Evolutionary conservation across 2,797 vertebrate species (phyloP), one percentile per base, ranked within the genome.

Genomic region (Rhinichthys osculus): DNA sequence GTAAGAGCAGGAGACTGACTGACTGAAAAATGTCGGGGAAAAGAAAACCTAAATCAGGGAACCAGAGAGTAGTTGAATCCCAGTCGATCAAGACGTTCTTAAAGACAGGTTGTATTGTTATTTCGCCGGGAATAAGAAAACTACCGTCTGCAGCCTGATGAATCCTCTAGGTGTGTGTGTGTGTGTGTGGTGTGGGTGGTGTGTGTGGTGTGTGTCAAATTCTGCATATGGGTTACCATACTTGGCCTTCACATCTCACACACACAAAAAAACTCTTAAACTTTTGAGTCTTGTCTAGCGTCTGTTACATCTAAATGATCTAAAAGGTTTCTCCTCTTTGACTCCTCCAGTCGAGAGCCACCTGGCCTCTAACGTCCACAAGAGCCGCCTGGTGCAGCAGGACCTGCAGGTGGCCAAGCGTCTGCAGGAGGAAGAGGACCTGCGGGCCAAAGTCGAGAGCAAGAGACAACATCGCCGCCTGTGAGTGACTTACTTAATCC

Each of bases 331-430:
- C 30, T 77, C 50, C 33, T 82, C 10, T 72, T 33, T 67, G 44
- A 3, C 78, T 82, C 91, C 81, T 89, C 73, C 92, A 99, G 98
- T 99, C 82, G 98, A 99, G 89, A 98, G 97, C 94, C 98, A 99
- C 90, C 95, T 99, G 94, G 98, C 98, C 1, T 98, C 98, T 66
- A 99, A 99, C 0, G 90, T 99, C 92, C 96, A 99, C 86, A 96
- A 98, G 88, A 99, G 94, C 93, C 98, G 97, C 38, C 94, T 99
- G 92, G 98, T 98, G 83, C 95, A 99, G 90, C 95, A 97, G 88
- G 98, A 99, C 91, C 94, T 99, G 80, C 95, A 95, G 89, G 96
- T 99, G 92, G 98, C 98, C 90, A 99, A 98, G 92, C 96, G 96
- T 85, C 95, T 99, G 77, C 98, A 99, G 87, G 96, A 98, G 80